Conservation (phyloP, 2,797 vertebrate genomes). For the Limnodromus scolopaceus region DNA sequence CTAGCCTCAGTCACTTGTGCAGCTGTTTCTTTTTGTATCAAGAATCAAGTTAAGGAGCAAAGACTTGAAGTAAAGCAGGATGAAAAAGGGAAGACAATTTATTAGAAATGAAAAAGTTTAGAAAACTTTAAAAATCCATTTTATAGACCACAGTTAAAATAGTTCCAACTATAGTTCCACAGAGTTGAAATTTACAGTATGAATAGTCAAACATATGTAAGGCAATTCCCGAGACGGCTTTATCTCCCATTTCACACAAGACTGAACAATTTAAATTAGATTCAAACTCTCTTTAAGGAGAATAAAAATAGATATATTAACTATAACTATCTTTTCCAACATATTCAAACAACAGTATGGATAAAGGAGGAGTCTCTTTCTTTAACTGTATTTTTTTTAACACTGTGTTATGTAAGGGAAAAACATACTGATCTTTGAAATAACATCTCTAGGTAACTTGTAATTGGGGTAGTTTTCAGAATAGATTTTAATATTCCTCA, state of each 20-base stretch:
- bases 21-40: not conserved
- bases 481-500: not conserved
- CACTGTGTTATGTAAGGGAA: not conserved
- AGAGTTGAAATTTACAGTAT: slow-evolving; percentile 33
- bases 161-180: slow-evolving; percentile 34
- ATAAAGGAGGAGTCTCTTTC: not conserved
- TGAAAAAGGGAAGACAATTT: slow-evolving; percentile 71
- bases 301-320: slow-evolving; percentile 61
- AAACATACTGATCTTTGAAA: not conserved
- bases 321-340: not conserved
- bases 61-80: not conserved
- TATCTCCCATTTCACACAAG: slow-evolving; percentile 4
- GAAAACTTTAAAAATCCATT: slow-evolving; percentile 41
- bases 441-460: not conserved
- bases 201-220: slow-evolving; percentile 9
- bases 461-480: not conserved
- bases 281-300: slow-evolving; percentile 31
- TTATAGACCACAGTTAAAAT: slow-evolving; percentile 24
- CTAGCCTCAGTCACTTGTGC: not conserved
- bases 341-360: not conserved
- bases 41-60: not conserved
- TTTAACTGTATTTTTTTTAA: slow-evolving; percentile 18
- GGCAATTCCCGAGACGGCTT: not conserved
- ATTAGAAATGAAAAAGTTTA: slow-evolving; percentile 55
- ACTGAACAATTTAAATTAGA: slow-evolving; percentile 48